Evolutionary conservation across 2,888 invertebrate genomes (phyloP).

Genomic region (Acrocera orbiculus): DNA sequence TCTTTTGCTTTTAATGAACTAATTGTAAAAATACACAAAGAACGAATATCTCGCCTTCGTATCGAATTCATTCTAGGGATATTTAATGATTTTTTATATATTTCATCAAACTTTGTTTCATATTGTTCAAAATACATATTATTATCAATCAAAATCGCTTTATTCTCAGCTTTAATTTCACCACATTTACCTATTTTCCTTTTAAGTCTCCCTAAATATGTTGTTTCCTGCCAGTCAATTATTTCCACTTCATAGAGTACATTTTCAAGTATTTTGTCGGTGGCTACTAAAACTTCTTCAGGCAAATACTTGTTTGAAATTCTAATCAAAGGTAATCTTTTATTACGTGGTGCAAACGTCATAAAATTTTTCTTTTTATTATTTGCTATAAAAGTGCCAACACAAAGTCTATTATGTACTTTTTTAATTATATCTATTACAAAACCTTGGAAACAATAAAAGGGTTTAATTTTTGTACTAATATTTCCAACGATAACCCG

Average conservation of each 20-base stretch:
- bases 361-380: conserved; percentile 41
- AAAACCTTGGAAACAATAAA: conserved; percentile 27
- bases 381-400: conserved; percentile 39
- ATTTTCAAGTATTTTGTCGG: conserved; percentile 25
- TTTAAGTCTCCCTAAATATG: conserved; percentile 42
- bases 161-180: conserved; percentile 59
- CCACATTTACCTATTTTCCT: conserved; percentile 58
- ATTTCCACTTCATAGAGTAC: conserved; percentile 53
- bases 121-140: conserved; percentile 58
- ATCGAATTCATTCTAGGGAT: no score
- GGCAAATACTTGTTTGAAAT: conserved; percentile 50
- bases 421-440: conserved; percentile 61
- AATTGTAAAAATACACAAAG: conserved; percentile 73
- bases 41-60: conserved; percentile 48
- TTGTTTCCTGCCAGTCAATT: conserved; percentile 44
- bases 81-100: no score
- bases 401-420: conserved; percentile 52
- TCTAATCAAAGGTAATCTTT: conserved; percentile 56
- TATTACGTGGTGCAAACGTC: conserved; percentile 63
- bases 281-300: conserved; percentile 14
- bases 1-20: no score
- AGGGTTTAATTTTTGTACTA: conserved; percentile 15
- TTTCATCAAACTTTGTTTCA: conserved; percentile 35
- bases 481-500: conserved; percentile 15
- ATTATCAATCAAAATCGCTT: conserved; percentile 63